A percentile compares a stretch with the other conserved stretches of the same genome.
Evolutionary conservation across 2,113 vertebrate species (phyloP).

Genomic region (Caranx ignobilis): DNA sequence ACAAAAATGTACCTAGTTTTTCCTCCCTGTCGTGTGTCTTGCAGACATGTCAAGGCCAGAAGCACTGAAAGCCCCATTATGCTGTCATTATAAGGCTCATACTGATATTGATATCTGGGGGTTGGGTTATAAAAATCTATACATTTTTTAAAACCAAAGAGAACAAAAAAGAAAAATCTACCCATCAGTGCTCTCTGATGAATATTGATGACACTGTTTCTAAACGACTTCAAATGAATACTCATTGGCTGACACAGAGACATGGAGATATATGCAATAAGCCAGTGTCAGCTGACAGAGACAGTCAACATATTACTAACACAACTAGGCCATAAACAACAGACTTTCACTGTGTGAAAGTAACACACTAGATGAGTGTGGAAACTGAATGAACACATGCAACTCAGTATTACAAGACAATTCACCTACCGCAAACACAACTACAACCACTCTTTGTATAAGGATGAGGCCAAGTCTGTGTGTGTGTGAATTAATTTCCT

Average conservation of each 20-base stretch:
- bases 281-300: not conserved
- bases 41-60: not conserved
- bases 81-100: not conserved
- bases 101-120: not conserved
- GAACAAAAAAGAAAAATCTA: no score
- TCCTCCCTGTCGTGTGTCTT: not conserved
- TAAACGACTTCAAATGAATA: not conserved
- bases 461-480: not conserved
- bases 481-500: slow-evolving; percentile 25
- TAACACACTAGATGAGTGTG: not conserved
- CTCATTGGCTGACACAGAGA: not conserved
- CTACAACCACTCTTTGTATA: not conserved
- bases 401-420: no score
- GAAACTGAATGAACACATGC: not conserved
- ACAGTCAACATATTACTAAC: not conserved
- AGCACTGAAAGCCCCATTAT: not conserved
- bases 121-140: no score
- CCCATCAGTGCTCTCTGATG: no score
- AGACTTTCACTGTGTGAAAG: not conserved
- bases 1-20: not conserved
- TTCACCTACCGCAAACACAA: not conserved
- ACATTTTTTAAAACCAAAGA: no score
- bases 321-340: not conserved
- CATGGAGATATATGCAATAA: not conserved
- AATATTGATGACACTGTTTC: not conserved